Base-by-base conservation (phyloP, 2,113 vertebrate species). In the Proteles cristata region DNA sequence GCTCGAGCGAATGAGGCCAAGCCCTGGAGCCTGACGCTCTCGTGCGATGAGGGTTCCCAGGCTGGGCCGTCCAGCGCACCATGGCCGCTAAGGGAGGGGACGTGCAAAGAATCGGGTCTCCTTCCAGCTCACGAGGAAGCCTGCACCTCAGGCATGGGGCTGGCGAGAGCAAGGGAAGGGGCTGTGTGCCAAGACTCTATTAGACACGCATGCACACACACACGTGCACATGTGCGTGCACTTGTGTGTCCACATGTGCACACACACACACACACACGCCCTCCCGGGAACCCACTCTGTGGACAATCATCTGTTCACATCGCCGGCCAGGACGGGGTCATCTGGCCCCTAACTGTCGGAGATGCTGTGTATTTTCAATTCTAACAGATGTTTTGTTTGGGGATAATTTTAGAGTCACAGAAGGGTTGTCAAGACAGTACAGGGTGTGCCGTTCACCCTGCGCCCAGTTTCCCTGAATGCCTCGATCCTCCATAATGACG, bases 401-500 rank as follows among this genome's bases (percentile, higher is more conserved):
- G 81, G 48, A 11, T 39, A 16, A 28, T 16, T 80, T 48, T 26
- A 81, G 53, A 45, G 63, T 53, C 25, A 83, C 26, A 39, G 77
- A 21, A 68, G 83, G 69, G 61, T 19, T 53, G 43, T 23, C 2
- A 80, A 7, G 45, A 25, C 0, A 0, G 28, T 4, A 4, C 28
- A 7, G 43, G 33, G 79, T 4, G 11, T 63, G 50, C 21, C 48
- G 14, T 0, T 23, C 1, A 15, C 1, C 6, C 53, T 25, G 11
- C 3, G 7, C 31, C 65, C 33, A 4, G 5, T 33, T 55, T 48
- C 23, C 45, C 55, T 55, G 33, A 6, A 14, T 31, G 63, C 45
- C 19, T 9, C 15, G 16, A 9, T 43, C n/a, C 45, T 45, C 5
- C 5, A 0, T 19, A 21, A 39, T 0, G 6, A 16, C 0, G 48